Conservation (phyloP, 1,140 invertebrate genomes). For the Dendroctonus valens region DNA sequence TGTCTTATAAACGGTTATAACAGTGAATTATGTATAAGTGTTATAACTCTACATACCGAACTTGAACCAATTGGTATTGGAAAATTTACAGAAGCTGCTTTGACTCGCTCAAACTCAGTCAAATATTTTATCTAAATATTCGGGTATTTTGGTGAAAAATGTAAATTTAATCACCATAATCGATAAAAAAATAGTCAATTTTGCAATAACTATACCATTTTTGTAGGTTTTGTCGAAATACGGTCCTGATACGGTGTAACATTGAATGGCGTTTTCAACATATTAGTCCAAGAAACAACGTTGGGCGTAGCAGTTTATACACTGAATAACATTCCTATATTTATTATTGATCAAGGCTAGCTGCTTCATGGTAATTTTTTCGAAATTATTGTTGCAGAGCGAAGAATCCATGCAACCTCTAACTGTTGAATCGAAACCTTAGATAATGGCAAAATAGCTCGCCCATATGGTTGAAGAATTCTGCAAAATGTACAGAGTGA, state of each 20-base stretch:
- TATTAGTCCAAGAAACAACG: constrained; percentile 26
- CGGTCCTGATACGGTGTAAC: constrained; percentile 19
- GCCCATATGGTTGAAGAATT: constrained; percentile 1
- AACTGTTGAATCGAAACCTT: constrained; percentile 7
- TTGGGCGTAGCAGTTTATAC: constrained; percentile 26
- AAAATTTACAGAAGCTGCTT: no score
- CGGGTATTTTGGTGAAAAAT: no score
- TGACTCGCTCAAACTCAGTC: no score
- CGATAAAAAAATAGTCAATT: no score
- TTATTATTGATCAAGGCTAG: constrained; percentile 32
- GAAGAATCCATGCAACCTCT: constrained; percentile 11
- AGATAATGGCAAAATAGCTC: constrained; percentile 3
- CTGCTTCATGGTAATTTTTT: constrained; percentile 30
- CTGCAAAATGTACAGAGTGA: not conserved
- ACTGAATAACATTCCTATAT: constrained; percentile 33
- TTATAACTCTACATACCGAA: no score
- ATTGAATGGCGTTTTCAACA: constrained; percentile 29
- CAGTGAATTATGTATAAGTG: no score
- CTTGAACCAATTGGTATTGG: no score
- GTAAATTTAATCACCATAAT: no score
- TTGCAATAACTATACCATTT: no score
- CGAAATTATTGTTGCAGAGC: constrained; percentile 19
- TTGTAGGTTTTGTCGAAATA: not conserved
- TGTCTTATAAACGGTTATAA: no score
- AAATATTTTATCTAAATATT: no score